Percentiles rank a stretch among this genome's conserved stretches.
Evolutionary conservation across 2,797 vertebrate genomes (phyloP).

Genomic region (Fringilla coelebs): DNA sequence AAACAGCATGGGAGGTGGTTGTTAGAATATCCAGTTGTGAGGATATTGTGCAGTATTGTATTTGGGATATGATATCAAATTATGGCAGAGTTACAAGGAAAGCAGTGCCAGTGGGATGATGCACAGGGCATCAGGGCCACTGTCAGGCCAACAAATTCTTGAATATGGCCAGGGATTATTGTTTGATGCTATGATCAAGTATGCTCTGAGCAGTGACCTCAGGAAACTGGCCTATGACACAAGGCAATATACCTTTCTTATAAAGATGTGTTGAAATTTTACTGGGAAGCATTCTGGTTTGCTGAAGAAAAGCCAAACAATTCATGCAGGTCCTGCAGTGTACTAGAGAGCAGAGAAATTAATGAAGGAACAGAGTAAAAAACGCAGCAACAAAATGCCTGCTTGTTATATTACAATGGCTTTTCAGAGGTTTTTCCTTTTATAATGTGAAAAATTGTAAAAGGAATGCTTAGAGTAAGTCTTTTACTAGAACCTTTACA

Average conservation of each 20-base stretch:
- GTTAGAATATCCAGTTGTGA: neutral
- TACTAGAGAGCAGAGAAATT: neutral
- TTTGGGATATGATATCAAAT: neutral
- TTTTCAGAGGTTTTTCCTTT: neutral
- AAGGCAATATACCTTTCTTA: neutral
- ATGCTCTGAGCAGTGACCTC: neutral
- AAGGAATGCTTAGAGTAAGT: neutral
- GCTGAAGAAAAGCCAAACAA: neutral
- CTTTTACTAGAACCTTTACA: neutral
- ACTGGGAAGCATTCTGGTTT: neutral
- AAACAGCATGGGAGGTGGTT: neutral
- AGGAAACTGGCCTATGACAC: neutral
- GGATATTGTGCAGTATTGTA: neutral
- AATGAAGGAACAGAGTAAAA: neutral
- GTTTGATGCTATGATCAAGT: neutral
- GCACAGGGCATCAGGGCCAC: neutral
- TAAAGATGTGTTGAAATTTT: neutral
- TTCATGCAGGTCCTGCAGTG: neutral
- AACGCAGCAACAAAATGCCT: neutral
- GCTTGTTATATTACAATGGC: neutral
- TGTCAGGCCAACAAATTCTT: neutral
- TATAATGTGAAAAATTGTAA: neutral
- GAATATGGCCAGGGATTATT: neutral
- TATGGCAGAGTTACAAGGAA: neutral
- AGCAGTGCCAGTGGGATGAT: neutral